Evolutionary conservation across 35 echinoderm and acorn worm genomes (phyloP).

Genomic region (Strongylocentrotus purpuratus): DNA sequence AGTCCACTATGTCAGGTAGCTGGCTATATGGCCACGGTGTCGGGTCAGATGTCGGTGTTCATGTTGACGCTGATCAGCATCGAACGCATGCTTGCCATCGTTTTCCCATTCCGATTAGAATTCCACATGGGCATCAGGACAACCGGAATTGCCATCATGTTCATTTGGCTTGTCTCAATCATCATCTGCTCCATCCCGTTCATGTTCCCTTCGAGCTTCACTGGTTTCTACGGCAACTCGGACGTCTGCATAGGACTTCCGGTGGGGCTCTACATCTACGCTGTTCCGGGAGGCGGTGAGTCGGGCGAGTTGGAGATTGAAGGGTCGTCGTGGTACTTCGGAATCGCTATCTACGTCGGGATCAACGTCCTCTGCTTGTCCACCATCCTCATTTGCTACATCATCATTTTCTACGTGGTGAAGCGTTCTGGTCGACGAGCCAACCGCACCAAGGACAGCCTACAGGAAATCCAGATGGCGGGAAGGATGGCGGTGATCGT

Average conservation of each 20-base stretch:
- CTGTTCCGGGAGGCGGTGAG: background rate
- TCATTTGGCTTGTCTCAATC: constrained; percentile 16
- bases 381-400: constrained; percentile 44
- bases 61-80: constrained; percentile 61
- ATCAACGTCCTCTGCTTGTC: constrained; percentile 31
- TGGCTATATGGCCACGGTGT: constrained; percentile 51
- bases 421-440: background rate
- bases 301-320: background rate
- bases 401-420: constrained; percentile 29
- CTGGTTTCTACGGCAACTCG: constrained; percentile 36
- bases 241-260: constrained; percentile 57
- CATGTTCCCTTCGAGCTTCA: background rate
- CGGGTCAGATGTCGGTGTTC: constrained; percentile 56
- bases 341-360: constrained; percentile 45
- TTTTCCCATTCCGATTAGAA: constrained; percentile 52
- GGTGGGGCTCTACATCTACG: constrained; percentile 8
- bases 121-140: constrained; percentile 27
- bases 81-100: constrained; percentile 29
- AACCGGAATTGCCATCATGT: background rate
- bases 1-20: constrained; percentile 45
- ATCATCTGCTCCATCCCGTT: constrained; percentile 27
- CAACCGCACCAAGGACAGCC: background rate
- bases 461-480: constrained; percentile 41
- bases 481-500: constrained; percentile 48
- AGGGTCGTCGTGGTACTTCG: constrained; percentile 37